phyloP scores from a whole-genome alignment of 1,140 invertebrate genomes.

The Araneus ventricosus region DNA sequence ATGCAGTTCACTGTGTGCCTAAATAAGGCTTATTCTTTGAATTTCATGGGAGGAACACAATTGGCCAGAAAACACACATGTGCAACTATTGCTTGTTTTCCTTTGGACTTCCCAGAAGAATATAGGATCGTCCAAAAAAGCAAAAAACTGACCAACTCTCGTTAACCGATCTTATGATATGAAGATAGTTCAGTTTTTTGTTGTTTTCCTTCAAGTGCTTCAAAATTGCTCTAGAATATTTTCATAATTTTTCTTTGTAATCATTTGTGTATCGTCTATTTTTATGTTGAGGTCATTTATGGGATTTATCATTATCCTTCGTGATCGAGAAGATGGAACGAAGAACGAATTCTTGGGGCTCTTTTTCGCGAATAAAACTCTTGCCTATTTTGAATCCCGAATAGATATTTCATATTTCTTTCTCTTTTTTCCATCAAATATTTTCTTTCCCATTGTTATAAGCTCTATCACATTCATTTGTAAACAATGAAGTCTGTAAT shows the following conservation, averaged over 20 bases:
- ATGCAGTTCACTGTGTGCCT: background rate
- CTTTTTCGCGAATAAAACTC: background rate
- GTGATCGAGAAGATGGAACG: background rate
- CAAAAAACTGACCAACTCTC: constrained; percentile 1
- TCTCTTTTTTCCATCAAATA: background rate
- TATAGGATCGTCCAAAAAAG: background rate
- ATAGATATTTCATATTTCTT: background rate
- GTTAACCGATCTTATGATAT: background rate
- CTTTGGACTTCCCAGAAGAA: background rate
- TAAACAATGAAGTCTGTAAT: background rate
- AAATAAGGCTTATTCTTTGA: constrained; percentile 22
- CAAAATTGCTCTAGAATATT: constrained; percentile 5
- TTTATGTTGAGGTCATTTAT: background rate
- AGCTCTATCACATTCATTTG: background rate
- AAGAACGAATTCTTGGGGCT: background rate
- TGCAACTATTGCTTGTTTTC: background rate
- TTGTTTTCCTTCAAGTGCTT: background rate
- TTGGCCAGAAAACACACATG: background rate
- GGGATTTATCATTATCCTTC: background rate
- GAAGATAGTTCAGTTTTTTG: background rate
- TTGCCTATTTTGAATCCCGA: background rate
- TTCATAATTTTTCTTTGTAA: constrained; percentile 26
- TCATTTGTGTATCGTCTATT: background rate
- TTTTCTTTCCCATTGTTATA: constrained; percentile 20
- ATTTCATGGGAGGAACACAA: background rate